phyloP scores from a whole-genome alignment of 2,113 vertebrate species.

The Semnornis frantzii region DNA sequence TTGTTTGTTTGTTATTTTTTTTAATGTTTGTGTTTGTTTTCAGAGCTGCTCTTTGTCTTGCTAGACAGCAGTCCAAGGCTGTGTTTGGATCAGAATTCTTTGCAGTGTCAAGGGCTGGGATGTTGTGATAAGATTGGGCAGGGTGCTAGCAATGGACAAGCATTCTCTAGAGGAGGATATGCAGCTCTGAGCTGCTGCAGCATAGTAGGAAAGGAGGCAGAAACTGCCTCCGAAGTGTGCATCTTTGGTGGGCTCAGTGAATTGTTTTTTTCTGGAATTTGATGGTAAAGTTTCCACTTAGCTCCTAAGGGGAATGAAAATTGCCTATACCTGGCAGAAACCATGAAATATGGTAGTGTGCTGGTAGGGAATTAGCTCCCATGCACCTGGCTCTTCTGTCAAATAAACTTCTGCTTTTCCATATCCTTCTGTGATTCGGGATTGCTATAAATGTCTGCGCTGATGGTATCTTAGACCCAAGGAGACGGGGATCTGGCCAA shows the following conservation, averaged over 20 bases:
- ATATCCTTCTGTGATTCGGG: background rate
- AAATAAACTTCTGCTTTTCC: background rate
- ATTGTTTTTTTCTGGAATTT: background rate
- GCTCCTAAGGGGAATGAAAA: background rate
- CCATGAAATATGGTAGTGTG: background rate
- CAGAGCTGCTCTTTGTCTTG: background rate
- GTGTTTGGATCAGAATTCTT: background rate
- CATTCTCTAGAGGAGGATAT: background rate
- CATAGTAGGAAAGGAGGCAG: background rate
- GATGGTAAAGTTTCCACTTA: background rate
- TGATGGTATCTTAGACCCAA: background rate
- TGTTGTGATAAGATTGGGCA: background rate
- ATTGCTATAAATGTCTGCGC: background rate
- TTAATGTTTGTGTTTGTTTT: background rate
- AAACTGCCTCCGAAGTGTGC: background rate
- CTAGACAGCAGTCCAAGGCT: background rate
- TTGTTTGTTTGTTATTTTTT: background rate
- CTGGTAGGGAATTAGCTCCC: background rate
- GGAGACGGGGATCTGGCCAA: background rate
- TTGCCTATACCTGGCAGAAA: background rate
- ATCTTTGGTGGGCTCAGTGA: background rate
- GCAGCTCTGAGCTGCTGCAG: background rate
- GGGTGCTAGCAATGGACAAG: background rate
- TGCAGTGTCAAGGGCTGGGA: background rate
- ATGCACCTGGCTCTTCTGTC: background rate